Evolutionary conservation across 2,888 invertebrate genomes (phyloP).

Genomic region (Spialia ferax): DNA sequence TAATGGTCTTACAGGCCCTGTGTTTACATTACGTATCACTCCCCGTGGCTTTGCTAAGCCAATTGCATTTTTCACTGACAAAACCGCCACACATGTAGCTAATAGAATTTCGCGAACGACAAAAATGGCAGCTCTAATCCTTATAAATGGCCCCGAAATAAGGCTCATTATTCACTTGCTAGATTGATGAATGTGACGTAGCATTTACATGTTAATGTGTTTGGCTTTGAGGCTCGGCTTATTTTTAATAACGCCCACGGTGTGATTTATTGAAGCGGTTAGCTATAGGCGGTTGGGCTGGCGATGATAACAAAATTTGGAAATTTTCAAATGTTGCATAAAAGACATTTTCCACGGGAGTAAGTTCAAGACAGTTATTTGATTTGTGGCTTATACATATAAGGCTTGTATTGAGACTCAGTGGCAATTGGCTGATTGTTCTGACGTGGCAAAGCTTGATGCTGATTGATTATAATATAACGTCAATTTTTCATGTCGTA

Average conservation of each 20-base stretch:
- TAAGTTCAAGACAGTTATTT: no score
- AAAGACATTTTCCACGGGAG: not conserved
- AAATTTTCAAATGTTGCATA: slow-evolving; percentile 9
- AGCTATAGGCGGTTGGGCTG: slow-evolving; percentile 11
- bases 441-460: no score
- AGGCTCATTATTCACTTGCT: slow-evolving; percentile 35
- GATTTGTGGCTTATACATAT: no score
- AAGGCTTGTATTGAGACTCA: no score
- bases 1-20: no score
- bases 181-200: slow-evolving; percentile 40
- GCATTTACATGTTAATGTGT: slow-evolving; percentile 41
- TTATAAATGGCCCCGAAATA: slow-evolving; percentile 36
- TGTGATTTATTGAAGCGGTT: slow-evolving; percentile 42
- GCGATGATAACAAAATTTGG: slow-evolving; percentile 25
- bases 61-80: slow-evolving; percentile 1
- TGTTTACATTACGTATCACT: not conserved
- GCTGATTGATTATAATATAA: no score
- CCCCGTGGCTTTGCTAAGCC: not conserved
- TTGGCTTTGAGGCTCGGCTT: slow-evolving; percentile 38
- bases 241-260: slow-evolving; percentile 42
- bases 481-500: no score
- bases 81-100: not conserved
- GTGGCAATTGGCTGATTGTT: no score
- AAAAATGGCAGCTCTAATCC: slow-evolving; percentile 33
- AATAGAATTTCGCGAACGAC: slow-evolving; percentile 29